phyloP scores from a whole-genome alignment of 1,140 invertebrate genomes.

The Vanessa atalanta region DNA sequence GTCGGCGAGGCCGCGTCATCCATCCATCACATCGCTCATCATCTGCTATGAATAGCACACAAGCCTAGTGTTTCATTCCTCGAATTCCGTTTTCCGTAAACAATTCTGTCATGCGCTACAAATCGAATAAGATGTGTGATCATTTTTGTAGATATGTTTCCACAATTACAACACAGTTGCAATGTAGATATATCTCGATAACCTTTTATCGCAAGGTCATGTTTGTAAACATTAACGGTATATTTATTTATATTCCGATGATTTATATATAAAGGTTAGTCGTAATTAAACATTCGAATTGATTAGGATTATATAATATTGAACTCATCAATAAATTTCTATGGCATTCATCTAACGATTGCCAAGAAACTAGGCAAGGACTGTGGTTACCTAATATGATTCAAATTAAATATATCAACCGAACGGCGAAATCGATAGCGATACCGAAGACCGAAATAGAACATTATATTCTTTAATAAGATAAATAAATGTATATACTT shows the following conservation, averaged over 20 bases:
- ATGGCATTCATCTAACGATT: constrained; percentile 23
- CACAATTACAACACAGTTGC: constrained; percentile 44
- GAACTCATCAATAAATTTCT: constrained; percentile 29
- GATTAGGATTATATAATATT: constrained; percentile 33
- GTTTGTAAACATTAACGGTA: constrained; percentile 62
- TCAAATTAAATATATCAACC: background rate
- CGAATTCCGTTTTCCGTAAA: constrained; percentile 68
- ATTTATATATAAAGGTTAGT: constrained; percentile 35
- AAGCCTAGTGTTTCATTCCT: constrained; percentile 68
- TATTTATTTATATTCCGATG: constrained; percentile 38
- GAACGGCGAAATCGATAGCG: background rate
- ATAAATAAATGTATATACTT: background rate
- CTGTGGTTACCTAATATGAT: constrained; percentile 4
- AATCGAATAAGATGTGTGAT: constrained; percentile 20
- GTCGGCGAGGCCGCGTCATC: constrained; percentile 73
- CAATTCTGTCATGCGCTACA: constrained; percentile 51
- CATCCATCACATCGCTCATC: constrained; percentile 74
- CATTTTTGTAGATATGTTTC: constrained; percentile 33
- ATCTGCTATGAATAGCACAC: constrained; percentile 69
- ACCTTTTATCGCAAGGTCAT: constrained; percentile 63
- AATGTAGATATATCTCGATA: constrained; percentile 46
- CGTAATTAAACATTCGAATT: constrained; percentile 27
- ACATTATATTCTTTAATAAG: background rate
- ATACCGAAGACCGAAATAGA: background rate
- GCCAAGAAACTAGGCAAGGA: constrained; percentile 13